Conservation (phyloP, 2,888 invertebrate genomes). For the Dendrolimus houi region DNA sequence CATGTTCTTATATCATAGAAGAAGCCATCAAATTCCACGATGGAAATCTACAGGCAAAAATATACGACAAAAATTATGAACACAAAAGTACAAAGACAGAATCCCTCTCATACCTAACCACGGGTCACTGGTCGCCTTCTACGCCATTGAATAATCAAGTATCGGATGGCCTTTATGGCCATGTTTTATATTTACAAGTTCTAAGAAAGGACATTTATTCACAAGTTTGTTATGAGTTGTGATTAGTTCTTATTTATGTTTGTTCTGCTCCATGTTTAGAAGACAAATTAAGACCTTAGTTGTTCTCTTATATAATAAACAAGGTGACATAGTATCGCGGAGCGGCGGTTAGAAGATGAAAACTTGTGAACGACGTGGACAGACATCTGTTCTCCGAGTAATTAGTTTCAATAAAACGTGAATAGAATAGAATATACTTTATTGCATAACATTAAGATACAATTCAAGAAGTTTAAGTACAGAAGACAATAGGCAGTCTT, state of each 20-base stretch:
- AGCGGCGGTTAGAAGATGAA: neutral
- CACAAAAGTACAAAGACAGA: neutral
- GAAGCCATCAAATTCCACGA: too few species aligned
- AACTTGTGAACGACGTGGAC: too few species aligned
- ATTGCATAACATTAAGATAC: too few species aligned
- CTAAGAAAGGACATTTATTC: conserved; percentile 1
- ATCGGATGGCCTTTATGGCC: neutral
- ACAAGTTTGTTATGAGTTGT: conserved; percentile 14
- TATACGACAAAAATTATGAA: neutral
- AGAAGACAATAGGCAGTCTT: too few species aligned
- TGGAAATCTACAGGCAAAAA: neutral
- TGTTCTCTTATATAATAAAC: neutral
- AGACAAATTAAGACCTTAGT: neutral
- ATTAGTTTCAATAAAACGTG: too few species aligned
- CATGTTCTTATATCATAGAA: too few species aligned
- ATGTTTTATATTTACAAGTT: conserved; percentile 3
- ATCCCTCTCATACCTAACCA: neutral
- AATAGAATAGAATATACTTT: too few species aligned
- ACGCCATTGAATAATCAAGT: neutral
- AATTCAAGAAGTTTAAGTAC: too few species aligned
- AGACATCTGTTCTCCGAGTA: too few species aligned
- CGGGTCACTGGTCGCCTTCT: conserved; percentile 3
- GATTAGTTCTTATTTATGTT: neutral
- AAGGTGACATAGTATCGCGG: neutral
- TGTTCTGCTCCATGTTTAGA: neutral